Evolutionary conservation across 2,888 invertebrate genomes (phyloP).

Genomic region (Buathra laborator): DNA sequence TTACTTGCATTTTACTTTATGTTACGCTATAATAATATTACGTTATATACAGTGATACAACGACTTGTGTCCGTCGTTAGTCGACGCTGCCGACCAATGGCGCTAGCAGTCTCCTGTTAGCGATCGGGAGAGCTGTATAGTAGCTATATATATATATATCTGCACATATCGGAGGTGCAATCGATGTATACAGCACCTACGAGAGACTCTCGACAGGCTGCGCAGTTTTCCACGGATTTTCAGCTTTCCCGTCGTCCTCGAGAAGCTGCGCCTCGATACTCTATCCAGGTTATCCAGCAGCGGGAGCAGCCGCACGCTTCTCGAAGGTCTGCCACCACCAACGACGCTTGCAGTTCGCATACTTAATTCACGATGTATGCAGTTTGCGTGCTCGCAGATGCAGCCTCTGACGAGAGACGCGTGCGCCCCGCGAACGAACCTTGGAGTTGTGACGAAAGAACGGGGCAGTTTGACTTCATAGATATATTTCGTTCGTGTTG

Average conservation of each 20-base stretch:
- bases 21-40: constrained; percentile 41
- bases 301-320: constrained; percentile 50
- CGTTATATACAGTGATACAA: not conserved
- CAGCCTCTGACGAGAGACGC: constrained; percentile 49
- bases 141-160: constrained; percentile 16
- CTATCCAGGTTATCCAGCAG: constrained; percentile 63
- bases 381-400: constrained; percentile 34
- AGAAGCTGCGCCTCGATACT: constrained; percentile 65
- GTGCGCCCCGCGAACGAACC: constrained; percentile 53
- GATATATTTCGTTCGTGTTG: not conserved
- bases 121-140: constrained; percentile 1
- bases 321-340: constrained; percentile 60
- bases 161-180: not conserved
- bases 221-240: constrained; percentile 68
- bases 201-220: constrained; percentile 58
- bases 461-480: constrained; percentile 41
- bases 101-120: constrained; percentile 17
- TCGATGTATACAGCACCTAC: constrained; percentile 38
- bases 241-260: constrained; percentile 68
- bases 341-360: constrained; percentile 34
- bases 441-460: constrained; percentile 59
- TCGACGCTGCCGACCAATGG: constrained; percentile 30
- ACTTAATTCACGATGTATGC: constrained; percentile 37
- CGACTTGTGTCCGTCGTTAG: not conserved
- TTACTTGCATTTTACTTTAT: constrained; percentile 49